Base-by-base conservation (phyloP, 2,888 invertebrate species). In the Tenthredo notha region DNA sequence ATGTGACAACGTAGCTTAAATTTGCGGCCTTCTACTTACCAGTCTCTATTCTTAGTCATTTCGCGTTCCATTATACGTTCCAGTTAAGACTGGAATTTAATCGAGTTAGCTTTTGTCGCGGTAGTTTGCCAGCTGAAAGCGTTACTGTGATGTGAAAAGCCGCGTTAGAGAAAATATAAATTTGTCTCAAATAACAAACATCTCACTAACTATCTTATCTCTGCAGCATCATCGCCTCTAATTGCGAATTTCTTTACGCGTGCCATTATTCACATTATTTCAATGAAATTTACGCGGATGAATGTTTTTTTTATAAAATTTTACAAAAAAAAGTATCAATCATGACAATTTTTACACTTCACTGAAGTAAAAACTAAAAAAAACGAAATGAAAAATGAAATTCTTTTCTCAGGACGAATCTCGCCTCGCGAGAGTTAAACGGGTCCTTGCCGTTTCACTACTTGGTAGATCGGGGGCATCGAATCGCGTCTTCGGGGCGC, bases 381-480 rank as follows among this genome's bases (percentile, higher is more conserved):
- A 40, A 21, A 9, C 7, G 15, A 40, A 74, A 40, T 18, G 72
- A 43, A 74, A 18, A 33, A 40, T 43, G 9, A 25, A 25, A 33
- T 50, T 77, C 15, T 33, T 77, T 25, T 54, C 37, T 15, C 85
- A 92, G 92, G 93, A 93, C 86, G 93, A 93, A 86, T 93, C 93
- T 33, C 91, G 93, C 70, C 89, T 93, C 77, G 92, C 93, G 3
- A 89, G 91, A 87, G 93, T 93, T 82, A 93, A 93, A 86, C 92
- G 93, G 18, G 92, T 92, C 29, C 89, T 93, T 37, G 91, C 92
- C 1, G 92, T 91, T 43, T 91, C 93, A 37, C 88, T 93, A 75
- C 88, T 92, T 47, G 91, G 93, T 75, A 91, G 92, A 54, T 88
- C 88, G 84, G 87, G 87, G 70, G 87, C 88, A 15, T 89, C 90